Base-by-base conservation (phyloP, 1,140 invertebrate genomes). In the Laupala kohalensis region DNA sequence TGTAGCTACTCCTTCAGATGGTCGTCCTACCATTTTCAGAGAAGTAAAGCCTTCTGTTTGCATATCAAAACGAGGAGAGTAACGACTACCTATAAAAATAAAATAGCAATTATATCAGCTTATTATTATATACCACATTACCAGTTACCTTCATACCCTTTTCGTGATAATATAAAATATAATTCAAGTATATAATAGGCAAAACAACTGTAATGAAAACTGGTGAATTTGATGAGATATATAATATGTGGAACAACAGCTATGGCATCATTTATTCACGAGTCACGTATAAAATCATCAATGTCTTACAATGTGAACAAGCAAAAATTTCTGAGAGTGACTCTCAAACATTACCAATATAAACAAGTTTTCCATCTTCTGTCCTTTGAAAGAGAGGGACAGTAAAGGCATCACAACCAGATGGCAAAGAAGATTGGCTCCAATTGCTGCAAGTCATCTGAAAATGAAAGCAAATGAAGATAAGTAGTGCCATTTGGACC, bases 331-430 rank as follows among this genome's bases (percentile, higher is more conserved):
- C 6, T 12, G 67, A 19, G 12, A 5, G 4, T n/a, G 4, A 69
- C n/a, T 5, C 12, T 29, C 24, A 69, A 66, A 62, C 29, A 9
- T 64, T 86, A 66, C 91, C 91, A 29, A 91, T 85, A 76, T 93
- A 93, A 27, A 91, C 86, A 23, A 93, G 79, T 75, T 87, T 87
- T 9, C 89, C 89, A 73, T 92, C 88, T 68, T 90, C 88, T 63
- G 87, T 88, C 74, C 86, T 86, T 78, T 90, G 87, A 75, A 92
- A 92, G 5, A 93, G 77, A 5, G 90, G 87, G 53, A 88, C 85
- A 3, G 90, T 90, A 76, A 89, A 92, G 2, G 88, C 89, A 80
- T 92, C 89, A 72, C 86, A 84, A 64, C 87, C 88, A 69, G 81
- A 81, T 1, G 89, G 87, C 76, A 90, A 83, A 5, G 88, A 90